Conservation (phyloP, 2,113 vertebrate species). For the Pedionomus torquatus region DNA sequence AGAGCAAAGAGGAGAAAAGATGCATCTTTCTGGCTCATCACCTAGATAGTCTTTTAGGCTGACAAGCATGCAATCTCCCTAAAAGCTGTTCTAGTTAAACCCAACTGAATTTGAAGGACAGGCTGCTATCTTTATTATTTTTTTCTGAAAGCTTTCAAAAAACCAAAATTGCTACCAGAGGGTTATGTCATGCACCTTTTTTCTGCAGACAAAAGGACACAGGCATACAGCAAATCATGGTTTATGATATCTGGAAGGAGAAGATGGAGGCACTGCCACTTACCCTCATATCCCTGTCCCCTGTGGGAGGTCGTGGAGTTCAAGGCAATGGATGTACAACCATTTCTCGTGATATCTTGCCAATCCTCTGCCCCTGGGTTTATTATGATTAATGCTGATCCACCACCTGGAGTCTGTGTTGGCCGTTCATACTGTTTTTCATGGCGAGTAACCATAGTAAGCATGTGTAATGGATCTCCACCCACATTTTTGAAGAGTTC, state of each 20-base stretch:
- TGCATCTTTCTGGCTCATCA: not conserved
- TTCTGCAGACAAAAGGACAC: not conserved
- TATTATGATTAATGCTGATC: conserved; percentile 29
- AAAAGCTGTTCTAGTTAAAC: not conserved
- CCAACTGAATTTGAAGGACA: not conserved
- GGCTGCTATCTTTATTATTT: not conserved
- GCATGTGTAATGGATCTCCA: conserved; percentile 34
- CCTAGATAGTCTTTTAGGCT: not conserved
- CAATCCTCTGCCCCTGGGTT: not conserved
- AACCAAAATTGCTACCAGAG: not conserved
- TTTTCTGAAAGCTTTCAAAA: not conserved
- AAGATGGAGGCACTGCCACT: not conserved
- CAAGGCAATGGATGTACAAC: not conserved
- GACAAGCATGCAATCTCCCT: not conserved
- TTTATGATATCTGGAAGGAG: not conserved
- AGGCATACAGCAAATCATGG: rapidly evolving
- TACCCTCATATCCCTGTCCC: not conserved
- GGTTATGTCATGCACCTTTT: not conserved
- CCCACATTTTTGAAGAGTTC: conserved; percentile 16
- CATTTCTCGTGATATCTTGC: not conserved
- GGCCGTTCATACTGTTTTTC: not conserved
- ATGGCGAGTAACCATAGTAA: conserved; percentile 43
- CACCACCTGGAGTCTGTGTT: conserved; percentile 44
- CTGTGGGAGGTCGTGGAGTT: not conserved
- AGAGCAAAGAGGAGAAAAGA: not conserved